A percentile compares a stretch with the other conserved stretches of the same genome.
Evolutionary conservation across 1,140 invertebrate species (phyloP).

Genomic region (Bombus superbus): DNA sequence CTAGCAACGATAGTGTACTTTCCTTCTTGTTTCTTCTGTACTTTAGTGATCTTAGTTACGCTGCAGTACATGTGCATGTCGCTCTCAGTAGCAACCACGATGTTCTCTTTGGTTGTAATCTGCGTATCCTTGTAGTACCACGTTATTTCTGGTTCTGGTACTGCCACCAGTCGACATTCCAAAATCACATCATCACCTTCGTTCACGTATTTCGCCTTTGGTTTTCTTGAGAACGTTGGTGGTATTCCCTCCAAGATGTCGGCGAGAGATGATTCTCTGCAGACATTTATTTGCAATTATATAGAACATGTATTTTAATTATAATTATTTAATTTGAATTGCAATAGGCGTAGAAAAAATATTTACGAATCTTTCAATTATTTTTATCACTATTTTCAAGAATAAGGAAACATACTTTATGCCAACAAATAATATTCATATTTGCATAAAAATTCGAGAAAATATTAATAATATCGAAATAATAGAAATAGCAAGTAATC

Average conservation of each 20-base stretch:
- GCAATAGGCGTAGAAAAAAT: too few relatives aligned
- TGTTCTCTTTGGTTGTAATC: slow-evolving; percentile 86
- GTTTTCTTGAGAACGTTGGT: slow-evolving; percentile 95
- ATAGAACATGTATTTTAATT: background rate
- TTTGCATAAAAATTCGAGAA: background rate
- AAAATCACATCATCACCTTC: slow-evolving; percentile 91
- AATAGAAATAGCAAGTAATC: background rate
- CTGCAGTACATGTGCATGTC: slow-evolving; percentile 96
- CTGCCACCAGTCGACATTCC: slow-evolving; percentile 93
- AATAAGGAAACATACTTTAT: too few relatives aligned
- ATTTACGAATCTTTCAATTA: too few relatives aligned
- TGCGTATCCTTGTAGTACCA: slow-evolving; percentile 91
- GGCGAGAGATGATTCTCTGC: slow-evolving; percentile 93
- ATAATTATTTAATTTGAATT: background rate
- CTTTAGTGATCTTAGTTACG: slow-evolving; percentile 90
- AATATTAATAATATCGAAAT: slow-evolving; percentile 1
- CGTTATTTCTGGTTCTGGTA: slow-evolving; percentile 94
- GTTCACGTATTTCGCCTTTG: slow-evolving; percentile 91
- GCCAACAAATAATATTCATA: too few relatives aligned
- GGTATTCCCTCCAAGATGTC: slow-evolving; percentile 96
- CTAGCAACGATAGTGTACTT: slow-evolving; percentile 93
- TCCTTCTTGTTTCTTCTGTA: slow-evolving; percentile 92
- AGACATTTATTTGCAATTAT: slow-evolving; percentile 48
- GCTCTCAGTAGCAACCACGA: slow-evolving; percentile 89
- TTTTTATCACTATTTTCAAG: too few relatives aligned